Percentiles rank a stretch among this genome's conserved stretches.
Conservation (phyloP, 2,888 invertebrate genomes). For the Anoncus sp. region DNA sequence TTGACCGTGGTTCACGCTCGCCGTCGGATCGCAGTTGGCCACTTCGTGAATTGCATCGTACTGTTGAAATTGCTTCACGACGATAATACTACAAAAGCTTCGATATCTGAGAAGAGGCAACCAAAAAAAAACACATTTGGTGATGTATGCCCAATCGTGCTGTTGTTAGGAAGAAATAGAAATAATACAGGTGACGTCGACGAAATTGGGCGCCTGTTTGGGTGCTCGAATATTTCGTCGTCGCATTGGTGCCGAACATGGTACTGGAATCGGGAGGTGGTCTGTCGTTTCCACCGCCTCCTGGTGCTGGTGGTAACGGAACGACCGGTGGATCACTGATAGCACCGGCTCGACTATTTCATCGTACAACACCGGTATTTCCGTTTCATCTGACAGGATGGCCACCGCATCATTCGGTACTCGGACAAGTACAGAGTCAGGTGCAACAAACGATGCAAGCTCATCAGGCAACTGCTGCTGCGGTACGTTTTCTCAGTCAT, state of each 20-base stretch:
- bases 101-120: not conserved
- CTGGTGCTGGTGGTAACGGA: constrained; percentile 78
- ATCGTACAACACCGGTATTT: constrained; percentile 81
- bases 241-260: constrained; percentile 82
- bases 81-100: not conserved
- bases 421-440: constrained; percentile 80
- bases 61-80: not conserved
- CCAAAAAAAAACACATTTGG: not conserved
- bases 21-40: constrained; percentile 61
- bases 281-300: constrained; percentile 82
- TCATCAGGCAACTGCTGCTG: constrained; percentile 80
- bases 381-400: constrained; percentile 81
- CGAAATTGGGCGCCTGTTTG: constrained; percentile 43
- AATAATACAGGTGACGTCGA: constrained; percentile 40
- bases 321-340: constrained; percentile 77
- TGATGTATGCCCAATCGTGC: constrained; percentile 37
- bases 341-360: constrained; percentile 79
- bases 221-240: constrained; percentile 55
- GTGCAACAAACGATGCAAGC: constrained; percentile 81
- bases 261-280: constrained; percentile 82
- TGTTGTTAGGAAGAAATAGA: constrained; percentile 10
- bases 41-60: not conserved
- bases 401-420: constrained; percentile 81
- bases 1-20: constrained; percentile 23
- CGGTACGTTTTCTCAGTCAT: constrained; percentile 78